Base-by-base conservation (phyloP, 2,888 invertebrate genomes). In the Eupithecia dodoneata region DNA sequence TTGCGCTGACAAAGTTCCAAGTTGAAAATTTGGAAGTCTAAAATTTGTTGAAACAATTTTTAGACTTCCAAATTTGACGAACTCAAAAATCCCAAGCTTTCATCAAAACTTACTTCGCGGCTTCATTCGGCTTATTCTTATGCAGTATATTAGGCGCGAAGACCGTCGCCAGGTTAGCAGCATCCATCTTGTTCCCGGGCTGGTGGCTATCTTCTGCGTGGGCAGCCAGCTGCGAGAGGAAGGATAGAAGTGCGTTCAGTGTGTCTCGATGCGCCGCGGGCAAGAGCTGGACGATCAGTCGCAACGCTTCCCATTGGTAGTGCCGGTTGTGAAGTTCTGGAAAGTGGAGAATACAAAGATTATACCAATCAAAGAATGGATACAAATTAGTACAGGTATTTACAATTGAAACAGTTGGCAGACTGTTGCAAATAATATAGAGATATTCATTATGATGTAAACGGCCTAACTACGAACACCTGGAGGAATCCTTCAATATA, bases 111-210 rank as follows among this genome's bases (percentile, higher is more conserved):
- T 15, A 94, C 94, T 91, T 94, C 55, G 92, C 95, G 74, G 93
- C 85, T 83, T 95, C 94, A 85, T 96, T 96, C 6, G 97, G 96
- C 84, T 97, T 97, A 82, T 97, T 96, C 86, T 96, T 97, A 87
- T 98, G 98, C 75, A 99, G 96, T 85, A 99, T 97, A 87, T 99
- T 99, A 0, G 99, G 99, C 2, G 99, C 99, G 91, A 99, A 98
- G 63, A 99, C 96, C 0, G 98, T 99, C 0, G 99, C 99, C 80
- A 99, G 94, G 91, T 99, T 99, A 74, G 97, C 97, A 69, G 98
- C 97, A 91, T 99, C 98, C 99, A 99, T 99, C 95, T 98, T 98
- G 94, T 99, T 99, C 2, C 99, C 99, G 15, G 96, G 91, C 79
- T 95, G 95, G 82, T 95, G 95, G 73, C 94, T 93, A 89, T 98